Evolutionary conservation across 35 echinoderm and acorn worm species (phyloP).

Genomic region (Anneissia japonica): DNA sequence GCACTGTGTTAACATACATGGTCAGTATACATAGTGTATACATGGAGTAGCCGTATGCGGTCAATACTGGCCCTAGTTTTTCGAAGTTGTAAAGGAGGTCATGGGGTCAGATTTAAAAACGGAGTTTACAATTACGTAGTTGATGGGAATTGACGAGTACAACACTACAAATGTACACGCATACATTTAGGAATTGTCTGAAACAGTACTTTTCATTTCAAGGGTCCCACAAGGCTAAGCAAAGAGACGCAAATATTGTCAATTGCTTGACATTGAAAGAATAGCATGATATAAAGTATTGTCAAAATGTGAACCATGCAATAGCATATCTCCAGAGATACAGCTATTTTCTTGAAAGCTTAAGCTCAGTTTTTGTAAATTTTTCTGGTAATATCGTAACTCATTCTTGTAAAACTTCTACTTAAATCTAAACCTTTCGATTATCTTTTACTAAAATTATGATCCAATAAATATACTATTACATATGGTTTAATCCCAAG

Average conservation of each 20-base stretch:
- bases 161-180: neutral
- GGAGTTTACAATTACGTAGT: neutral
- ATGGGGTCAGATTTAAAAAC: neutral
- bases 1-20: neutral
- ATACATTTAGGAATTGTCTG: neutral
- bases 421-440: neutral
- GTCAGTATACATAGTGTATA: neutral
- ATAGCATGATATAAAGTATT: neutral
- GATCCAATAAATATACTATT: neutral
- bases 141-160: neutral
- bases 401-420: neutral
- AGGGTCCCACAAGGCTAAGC: neutral
- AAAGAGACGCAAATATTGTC: conserved; percentile 1
- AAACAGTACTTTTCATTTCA: neutral
- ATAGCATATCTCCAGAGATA: neutral
- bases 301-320: neutral
- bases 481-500: neutral
- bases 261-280: neutral
- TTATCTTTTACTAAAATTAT: neutral
- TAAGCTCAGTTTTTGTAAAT: neutral
- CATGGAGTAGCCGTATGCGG: neutral
- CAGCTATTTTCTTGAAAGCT: neutral
- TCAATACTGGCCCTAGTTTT: neutral
- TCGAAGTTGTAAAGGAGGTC: neutral
- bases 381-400: neutral